Evolutionary conservation across 2,113 vertebrate species (phyloP).

Genomic region (Sigmodon hispidus): DNA sequence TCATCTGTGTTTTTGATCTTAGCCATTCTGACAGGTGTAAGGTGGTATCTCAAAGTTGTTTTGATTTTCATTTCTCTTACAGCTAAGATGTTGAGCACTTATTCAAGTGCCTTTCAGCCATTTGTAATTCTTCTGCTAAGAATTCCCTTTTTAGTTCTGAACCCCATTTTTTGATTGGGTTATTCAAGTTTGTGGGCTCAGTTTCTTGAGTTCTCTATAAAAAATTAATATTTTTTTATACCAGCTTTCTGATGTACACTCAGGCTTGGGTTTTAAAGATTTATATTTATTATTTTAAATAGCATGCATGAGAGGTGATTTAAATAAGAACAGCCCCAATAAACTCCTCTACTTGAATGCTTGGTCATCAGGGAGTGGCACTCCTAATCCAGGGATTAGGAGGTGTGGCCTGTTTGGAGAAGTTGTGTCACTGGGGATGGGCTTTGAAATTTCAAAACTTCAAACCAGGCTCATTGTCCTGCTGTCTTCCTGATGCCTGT

Average conservation of each 20-base stretch:
- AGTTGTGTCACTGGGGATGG: neutral
- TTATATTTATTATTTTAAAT: neutral
- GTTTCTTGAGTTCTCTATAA: too few relatives aligned
- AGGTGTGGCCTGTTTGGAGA: neutral
- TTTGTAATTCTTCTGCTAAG: too few relatives aligned
- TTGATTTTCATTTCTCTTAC: too few relatives aligned
- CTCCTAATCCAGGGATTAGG: neutral
- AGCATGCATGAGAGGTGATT: neutral
- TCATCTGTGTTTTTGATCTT: too few relatives aligned
- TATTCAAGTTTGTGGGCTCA: too few relatives aligned
- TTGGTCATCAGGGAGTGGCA: neutral
- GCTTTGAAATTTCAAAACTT: neutral
- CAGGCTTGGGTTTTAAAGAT: neutral
- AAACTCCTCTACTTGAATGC: neutral
- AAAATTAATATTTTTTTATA: constrained; percentile 24
- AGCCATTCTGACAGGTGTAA: too few relatives aligned
- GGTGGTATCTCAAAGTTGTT: too few relatives aligned
- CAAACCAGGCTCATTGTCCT: neutral
- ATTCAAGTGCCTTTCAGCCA: too few relatives aligned
- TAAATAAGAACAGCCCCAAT: neutral
- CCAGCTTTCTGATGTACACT: neutral
- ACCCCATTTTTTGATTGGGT: too few relatives aligned
- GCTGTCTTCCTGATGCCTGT: neutral
- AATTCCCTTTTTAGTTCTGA: too few relatives aligned
- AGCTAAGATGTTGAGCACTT: too few relatives aligned